Evolutionary conservation across 2,797 vertebrate genomes (phyloP), one percentile per base, ranked within the genome.

Genomic region (Setipinna tenuifilis): DNA sequence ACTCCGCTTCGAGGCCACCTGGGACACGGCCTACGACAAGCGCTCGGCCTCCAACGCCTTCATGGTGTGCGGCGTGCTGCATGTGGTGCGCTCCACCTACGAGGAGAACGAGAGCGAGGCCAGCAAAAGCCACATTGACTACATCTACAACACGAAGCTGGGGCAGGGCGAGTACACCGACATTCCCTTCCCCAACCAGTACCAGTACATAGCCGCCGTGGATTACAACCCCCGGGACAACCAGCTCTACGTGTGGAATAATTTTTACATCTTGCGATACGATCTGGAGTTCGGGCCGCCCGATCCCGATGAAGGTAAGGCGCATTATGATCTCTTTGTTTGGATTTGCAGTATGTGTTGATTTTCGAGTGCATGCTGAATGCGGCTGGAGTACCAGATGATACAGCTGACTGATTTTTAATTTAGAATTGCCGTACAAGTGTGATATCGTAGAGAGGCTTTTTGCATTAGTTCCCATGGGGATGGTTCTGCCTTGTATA

Each of bases 181-280:
- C 88, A 94, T 99, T 85, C 96, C 96, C 41, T 99, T 99, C 88
- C 98, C 98, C 89, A 99, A 99, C 93, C 97, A 98, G 95, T 98
- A 99, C 94, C 98, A 99, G 93, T 99, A 99, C 90, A 98, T 99
- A 62, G 97, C 98, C 0, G 97, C 98, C 65, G 98, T 99, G 98
- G 98, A 99, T 97, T 99, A 99, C 95, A 99, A 99, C 94, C 98
- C 98, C 23, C 93, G 98, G 87, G 98, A 99, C 93, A 99, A 99
- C 94, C 98, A 98, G 90, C 95, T 99, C 0, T 99, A 99, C 0
- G 98, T 99, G 89, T 99, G 98, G 98, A 99, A 99, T 96, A 99
- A 99, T 94, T 99, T 99, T 93, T 98, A 98, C 95, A 97, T 98
- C 89, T 96, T 99, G 87, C 95, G 98, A 86, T 99, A 99, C 1